phyloP scores from a whole-genome alignment of 2,888 invertebrate species.

The Eristalis arbustorum region DNA sequence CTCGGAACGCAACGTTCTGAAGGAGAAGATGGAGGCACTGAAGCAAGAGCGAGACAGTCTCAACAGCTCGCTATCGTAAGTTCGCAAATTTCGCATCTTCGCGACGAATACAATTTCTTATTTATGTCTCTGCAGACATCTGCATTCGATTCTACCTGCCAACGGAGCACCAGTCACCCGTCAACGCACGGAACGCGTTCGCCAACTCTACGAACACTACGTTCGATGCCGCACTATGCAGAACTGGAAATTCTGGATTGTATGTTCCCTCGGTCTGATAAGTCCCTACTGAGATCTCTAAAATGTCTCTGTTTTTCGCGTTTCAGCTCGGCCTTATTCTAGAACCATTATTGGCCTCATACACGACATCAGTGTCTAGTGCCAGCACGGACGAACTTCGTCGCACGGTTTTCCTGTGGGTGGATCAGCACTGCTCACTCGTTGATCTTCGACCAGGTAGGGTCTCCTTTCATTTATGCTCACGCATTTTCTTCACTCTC shows the following conservation, averaged over 20 bases:
- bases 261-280: constrained; percentile 81
- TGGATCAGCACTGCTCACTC: constrained; percentile 97
- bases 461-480: constrained; percentile 43
- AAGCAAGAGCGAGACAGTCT: constrained; percentile 94
- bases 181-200: constrained; percentile 93
- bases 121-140: constrained; percentile 85
- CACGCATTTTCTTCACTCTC: constrained; percentile 76
- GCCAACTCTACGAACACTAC: constrained; percentile 96
- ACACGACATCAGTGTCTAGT: constrained; percentile 94
- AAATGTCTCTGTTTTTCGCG: neutral
- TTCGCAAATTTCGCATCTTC: neutral
- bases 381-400: constrained; percentile 95
- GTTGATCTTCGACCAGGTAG: constrained; percentile 95
- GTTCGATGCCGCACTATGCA: constrained; percentile 91
- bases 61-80: constrained; percentile 93
- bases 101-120: constrained; percentile 7
- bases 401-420: constrained; percentile 95
- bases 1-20: constrained; percentile 90
- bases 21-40: constrained; percentile 93
- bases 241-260: constrained; percentile 99
- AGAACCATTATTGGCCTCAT: constrained; percentile 93
- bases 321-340: constrained; percentile 94
- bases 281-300: neutral
- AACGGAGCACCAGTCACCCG: constrained; percentile 96
- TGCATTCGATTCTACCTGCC: constrained; percentile 96